Evolutionary conservation across 2,888 invertebrate species (phyloP), one percentile per base, ranked within the genome.

Genomic region (Agrochola circellaris): DNA sequence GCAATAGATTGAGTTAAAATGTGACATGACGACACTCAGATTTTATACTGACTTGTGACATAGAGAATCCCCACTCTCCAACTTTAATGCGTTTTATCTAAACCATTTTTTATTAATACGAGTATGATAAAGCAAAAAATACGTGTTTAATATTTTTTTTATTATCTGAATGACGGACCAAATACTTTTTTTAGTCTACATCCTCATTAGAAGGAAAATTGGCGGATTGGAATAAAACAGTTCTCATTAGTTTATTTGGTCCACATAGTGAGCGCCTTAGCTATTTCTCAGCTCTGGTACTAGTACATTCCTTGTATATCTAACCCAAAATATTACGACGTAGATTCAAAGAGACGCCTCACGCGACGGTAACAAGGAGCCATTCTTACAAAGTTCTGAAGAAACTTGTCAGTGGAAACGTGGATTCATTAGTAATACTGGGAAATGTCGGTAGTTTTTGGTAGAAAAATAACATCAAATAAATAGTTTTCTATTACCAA

Each of bases 321-420:
- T 58, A 58, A 75, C 45, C 7, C 26, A n/a, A 38, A 9, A 54
- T 17, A 51, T 66, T 61, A 65, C 30, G 30, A 61, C 38, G 58
- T 30, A 51, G 42, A 34, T 67, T 45, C 60, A 54, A 60, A 60
- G 51, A 51, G 51, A 30, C 30, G n/a, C 51, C 48, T 7, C 34
- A n/a, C 30, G 30, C 45, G 42, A 23, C 73, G 38, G 26, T 67
- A 75, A 75, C 51, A 42, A 77, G 65, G 17, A 60, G 42, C 51
- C 38, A 61, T 76, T 48, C 26, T 76, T 60, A 38, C 26, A 38
- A 15, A 48, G 15, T 48, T 79, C 30, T 56, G 54, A 56, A 56
- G 61, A 56, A 56, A 70, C 51, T 42, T 65, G 72, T 34, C 23
- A 13, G n/a, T 66, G 5, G 20, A 51, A 30, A 66, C 38, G 23